Evolutionary conservation across 2,797 vertebrate genomes (phyloP).

Genomic region (Sebastes kiyomatsui): DNA sequence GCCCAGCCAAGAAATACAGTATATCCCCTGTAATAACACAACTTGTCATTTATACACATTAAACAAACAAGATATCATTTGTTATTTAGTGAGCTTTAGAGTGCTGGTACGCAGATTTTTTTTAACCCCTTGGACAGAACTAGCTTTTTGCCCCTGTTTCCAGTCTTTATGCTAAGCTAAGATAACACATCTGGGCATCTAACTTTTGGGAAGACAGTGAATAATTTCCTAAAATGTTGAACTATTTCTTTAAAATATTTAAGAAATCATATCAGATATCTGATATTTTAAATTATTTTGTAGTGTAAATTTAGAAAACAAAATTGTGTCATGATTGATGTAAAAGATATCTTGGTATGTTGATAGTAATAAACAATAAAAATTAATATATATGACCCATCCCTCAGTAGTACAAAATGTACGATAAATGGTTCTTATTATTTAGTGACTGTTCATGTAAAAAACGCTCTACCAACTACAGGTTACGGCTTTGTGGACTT

Average conservation of each 20-base stretch:
- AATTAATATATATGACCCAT: not conserved
- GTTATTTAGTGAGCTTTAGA: not conserved
- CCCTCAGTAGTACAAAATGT: not conserved
- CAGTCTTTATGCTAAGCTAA: not conserved
- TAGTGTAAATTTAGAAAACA: not conserved
- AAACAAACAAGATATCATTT: too few relatives aligned
- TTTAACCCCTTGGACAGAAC: not conserved
- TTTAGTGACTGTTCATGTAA: conserved; percentile 19
- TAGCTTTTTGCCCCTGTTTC: not conserved
- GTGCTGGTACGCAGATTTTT: not conserved
- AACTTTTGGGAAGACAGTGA: not conserved
- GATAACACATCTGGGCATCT: not conserved
- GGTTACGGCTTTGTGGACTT: conserved; percentile 99
- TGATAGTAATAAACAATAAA: not conserved
- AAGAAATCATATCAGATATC: not conserved
- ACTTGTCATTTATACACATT: not conserved
- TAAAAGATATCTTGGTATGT: not conserved
- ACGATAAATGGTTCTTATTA: not conserved
- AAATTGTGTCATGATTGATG: not conserved
- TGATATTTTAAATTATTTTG: not conserved
- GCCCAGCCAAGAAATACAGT: not conserved
- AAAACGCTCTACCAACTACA: conserved; percentile 73
- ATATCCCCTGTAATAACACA: not conserved
- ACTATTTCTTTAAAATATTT: not conserved
- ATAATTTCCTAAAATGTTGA: not conserved